A percentile compares a stretch with the other conserved stretches of the same genome.
Evolutionary conservation across 2,888 invertebrate genomes (phyloP).

Genomic region (Orthosia gothica): DNA sequence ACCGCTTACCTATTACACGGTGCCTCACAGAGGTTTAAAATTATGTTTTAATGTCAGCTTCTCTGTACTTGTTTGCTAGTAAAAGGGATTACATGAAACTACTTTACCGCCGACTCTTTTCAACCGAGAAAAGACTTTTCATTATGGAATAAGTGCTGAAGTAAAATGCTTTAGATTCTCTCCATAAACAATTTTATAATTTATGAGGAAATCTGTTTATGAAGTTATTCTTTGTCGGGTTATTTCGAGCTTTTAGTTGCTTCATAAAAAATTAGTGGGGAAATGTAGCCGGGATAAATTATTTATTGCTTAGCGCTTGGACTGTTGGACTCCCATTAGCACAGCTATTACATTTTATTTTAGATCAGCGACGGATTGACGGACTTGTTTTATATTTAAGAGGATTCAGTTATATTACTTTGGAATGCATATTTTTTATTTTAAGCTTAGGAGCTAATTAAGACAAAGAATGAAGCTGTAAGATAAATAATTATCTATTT

Average conservation of each 20-base stretch:
- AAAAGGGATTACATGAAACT: slow-evolving; percentile 46
- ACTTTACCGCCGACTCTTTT: slow-evolving; percentile 20
- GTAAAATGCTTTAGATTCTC: slow-evolving; percentile 43
- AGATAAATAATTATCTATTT: background rate
- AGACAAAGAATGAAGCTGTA: background rate
- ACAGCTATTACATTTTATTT: slow-evolving; percentile 77
- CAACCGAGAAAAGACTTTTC: slow-evolving; percentile 24
- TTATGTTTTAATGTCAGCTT: slow-evolving; percentile 48
- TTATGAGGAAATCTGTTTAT: slow-evolving; percentile 56
- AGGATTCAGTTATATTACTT: slow-evolving; percentile 14
- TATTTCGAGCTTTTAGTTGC: slow-evolving; percentile 73
- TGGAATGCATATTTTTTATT: background rate
- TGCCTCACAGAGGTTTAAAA: slow-evolving; percentile 38
- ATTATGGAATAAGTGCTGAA: slow-evolving; percentile 46
- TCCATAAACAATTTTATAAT: slow-evolving; percentile 48
- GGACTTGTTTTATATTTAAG: slow-evolving; percentile 49
- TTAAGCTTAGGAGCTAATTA: background rate
- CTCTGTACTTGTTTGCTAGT: slow-evolving; percentile 23
- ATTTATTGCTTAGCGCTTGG: slow-evolving; percentile 79
- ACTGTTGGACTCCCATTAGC: slow-evolving; percentile 79
- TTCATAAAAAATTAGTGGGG: slow-evolving; percentile 78
- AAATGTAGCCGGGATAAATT: slow-evolving; percentile 76
- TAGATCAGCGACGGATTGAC: slow-evolving; percentile 65
- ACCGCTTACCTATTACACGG: slow-evolving; percentile 48
- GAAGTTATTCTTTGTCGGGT: slow-evolving; percentile 58